Evolutionary conservation across 2,888 invertebrate genomes (phyloP), one percentile per base, ranked within the genome.

Genomic region (Cephus nigrinus): DNA sequence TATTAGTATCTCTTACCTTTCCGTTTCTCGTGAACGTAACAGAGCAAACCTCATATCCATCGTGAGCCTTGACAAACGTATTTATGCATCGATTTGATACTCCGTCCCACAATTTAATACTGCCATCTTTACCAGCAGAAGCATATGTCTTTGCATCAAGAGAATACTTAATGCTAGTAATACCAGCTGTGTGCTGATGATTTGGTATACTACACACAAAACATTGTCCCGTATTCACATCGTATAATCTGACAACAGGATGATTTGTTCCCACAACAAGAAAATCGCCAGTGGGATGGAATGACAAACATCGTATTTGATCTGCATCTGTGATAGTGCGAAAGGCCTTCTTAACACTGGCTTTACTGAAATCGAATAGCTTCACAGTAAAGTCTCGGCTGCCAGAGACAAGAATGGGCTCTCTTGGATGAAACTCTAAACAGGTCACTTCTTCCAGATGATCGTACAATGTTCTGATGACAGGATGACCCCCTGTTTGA

Each of bases 391-490:
- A 97, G 90, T 99, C 99, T 68, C 96, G 94, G 11, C 98, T 98
- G 0, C 99, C 99, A 0, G 99, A 99, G 0, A 98, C 97, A 33
- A 99, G 93, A 84, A 99, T 96, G 84, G 98, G 98, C 84, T 98
- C 98, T 75, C 96, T 95, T 0, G 99, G 99, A 91, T 99, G 99
- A 92, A 99, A 99, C 89, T 98, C 98, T 71, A 99, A 92, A 76
- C 97, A 97, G 0, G 99, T 98, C 0, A 99, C 99, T 93, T 99
- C 99, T 91, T 98, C 99, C 55, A 97, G 95, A 89, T 99, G 99
- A 92, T 99, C 99, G 89, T 98, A 98, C 82, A 99, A 92, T 0
- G 99, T 99, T 81, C 99, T 94, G 84, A 99, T 99, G 68, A 99
- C 99, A 0, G 99, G 99, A 92, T 99, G 99, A 0, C 98, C 98